phyloP scores from a whole-genome alignment of 2,888 invertebrate species.

The Sipunculus nudus region DNA sequence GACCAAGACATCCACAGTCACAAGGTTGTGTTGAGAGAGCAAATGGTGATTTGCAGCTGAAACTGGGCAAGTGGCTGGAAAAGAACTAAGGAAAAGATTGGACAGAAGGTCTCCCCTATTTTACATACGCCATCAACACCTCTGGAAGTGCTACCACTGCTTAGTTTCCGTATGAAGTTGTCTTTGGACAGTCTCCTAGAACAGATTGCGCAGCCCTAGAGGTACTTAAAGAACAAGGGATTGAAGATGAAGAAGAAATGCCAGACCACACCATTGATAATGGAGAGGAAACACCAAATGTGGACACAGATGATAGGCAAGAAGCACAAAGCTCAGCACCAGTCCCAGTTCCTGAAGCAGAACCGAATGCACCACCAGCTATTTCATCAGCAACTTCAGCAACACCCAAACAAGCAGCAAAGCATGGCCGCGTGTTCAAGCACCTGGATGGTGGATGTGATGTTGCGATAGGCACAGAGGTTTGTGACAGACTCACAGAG shows the following conservation, averaged over 20 bases:
- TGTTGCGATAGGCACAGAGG: too few species aligned
- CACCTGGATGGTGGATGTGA: too few species aligned
- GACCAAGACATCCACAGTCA: background rate
- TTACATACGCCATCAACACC: background rate
- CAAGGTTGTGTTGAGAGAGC: background rate
- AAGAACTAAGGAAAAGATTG: background rate
- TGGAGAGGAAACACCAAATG: background rate
- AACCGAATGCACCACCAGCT: background rate
- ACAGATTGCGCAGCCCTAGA: background rate
- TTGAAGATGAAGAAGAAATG: background rate
- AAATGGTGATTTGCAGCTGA: background rate
- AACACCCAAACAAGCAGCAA: background rate
- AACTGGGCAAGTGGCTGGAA: slow-evolving; percentile 2
- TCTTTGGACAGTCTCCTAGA: background rate
- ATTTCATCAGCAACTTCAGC: background rate
- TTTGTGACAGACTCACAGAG: too few species aligned
- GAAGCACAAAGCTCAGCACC: background rate
- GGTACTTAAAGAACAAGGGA: background rate
- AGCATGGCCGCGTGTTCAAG: too few species aligned
- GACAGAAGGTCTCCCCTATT: background rate
- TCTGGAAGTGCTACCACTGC: background rate
- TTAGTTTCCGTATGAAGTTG: background rate
- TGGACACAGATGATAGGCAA: background rate
- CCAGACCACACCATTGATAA: background rate
- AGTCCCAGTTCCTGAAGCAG: background rate